phyloP scores from a whole-genome alignment of 2,113 vertebrate genomes.

The Peromyscus polionotus region DNA sequence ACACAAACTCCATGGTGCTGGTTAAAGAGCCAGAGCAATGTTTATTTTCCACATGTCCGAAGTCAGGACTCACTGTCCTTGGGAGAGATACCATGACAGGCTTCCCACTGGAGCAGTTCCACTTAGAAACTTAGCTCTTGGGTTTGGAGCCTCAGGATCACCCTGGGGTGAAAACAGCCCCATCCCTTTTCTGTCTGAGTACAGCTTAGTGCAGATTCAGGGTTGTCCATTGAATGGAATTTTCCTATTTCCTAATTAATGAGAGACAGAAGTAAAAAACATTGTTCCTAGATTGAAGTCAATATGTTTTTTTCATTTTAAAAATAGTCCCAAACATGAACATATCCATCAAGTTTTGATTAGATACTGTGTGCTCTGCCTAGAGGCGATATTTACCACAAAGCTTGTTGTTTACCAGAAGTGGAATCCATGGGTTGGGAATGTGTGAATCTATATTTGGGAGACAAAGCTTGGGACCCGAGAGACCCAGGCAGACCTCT shows the following conservation, averaged over 20 bases:
- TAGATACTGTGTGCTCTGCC: not conserved
- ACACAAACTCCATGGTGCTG: not conserved
- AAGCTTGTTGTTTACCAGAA: not conserved
- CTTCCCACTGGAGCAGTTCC: not conserved
- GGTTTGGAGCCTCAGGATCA: not conserved
- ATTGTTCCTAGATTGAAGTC: not conserved
- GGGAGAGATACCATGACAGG: not conserved
- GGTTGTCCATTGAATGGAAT: not conserved
- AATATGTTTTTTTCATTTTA: not conserved
- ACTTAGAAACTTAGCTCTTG: not conserved
- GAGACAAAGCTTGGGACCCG: too few species aligned
- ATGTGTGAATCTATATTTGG: not conserved
- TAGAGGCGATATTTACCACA: not conserved
- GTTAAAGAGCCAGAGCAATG: not conserved
- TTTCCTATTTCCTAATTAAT: not conserved
- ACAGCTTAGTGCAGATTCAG: too few species aligned
- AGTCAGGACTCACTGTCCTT: not conserved
- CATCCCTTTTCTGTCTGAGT: not conserved
- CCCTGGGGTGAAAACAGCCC: not conserved
- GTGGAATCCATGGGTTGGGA: not conserved
- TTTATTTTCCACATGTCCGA: rapidly evolving
- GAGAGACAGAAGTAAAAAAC: not conserved
- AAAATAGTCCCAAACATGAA: not conserved
- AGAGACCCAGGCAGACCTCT: not conserved
- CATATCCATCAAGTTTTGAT: not conserved